Evolutionary conservation across 2,888 invertebrate species (phyloP), one percentile per base, ranked within the genome.

Genomic region (Buathra laborator): DNA sequence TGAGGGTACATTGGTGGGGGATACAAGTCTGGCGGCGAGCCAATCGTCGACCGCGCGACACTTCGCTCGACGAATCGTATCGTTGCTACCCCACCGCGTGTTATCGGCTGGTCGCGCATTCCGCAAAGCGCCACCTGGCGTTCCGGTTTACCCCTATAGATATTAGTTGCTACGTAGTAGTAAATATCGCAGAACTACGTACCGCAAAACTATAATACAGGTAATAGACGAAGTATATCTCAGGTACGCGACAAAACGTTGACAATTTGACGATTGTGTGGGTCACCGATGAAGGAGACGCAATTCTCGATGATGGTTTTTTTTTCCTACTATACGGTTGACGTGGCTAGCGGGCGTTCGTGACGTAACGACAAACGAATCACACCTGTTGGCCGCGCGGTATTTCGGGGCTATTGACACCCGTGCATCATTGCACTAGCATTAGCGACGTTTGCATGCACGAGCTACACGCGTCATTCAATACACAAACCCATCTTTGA

Each of bases 31-130:
- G 84, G 84, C 81, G 9, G 4, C 2, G 56, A 81, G 84, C 84
- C 84, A 84, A 81, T 81, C 46, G 32, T 3, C 67, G 46, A 53
- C 51, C 81, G 72, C 84, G 81, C 76, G 66, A 81, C 72, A 24
- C 6, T 16, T 2, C 2, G 9, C 2, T 44, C 64, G 37, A 46
- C 84, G 81, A 84, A 84, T 66, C 62, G 19, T 19, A 10, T 6
- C 10, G 16, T 14, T 14, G 48, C 29, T 6, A 6, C 75, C 59
- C 53, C 32, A 59, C 16, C 64, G 14, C 44, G 71, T 24, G 37
- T 66, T 64, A 24, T n/a, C 16, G 4, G 29, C 12, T 43, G 24
- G 29, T n/a, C 12, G 48, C 37, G 75, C 53, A 16, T 75, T 32
- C 32, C 3, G 19, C 14, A 46, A 71, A 80, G 76, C 83, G 83